These are phyloP conservation scores for Drosophila pseudotalamancana DNA, from an alignment of 2,888 invertebrate genomes.

Conservation along the genomic window DNA sequence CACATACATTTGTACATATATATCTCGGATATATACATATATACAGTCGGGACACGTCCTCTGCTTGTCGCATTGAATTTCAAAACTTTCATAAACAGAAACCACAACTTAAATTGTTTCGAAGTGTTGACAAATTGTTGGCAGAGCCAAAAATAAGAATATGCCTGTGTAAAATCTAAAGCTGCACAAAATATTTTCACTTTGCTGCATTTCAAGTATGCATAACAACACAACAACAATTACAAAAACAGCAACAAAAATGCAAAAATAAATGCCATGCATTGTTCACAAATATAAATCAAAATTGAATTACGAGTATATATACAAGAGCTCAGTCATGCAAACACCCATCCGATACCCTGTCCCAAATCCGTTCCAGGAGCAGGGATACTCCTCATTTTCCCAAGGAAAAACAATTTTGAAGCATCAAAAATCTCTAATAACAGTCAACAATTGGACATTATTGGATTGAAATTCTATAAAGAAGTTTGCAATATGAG, in stretches of 20 bases:
- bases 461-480: constrained; percentile 62
- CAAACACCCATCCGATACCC: constrained; percentile 18
- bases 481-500: constrained; percentile 69
- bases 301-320: constrained; percentile 52
- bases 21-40: background rate
- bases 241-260: background rate
- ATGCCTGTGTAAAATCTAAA: constrained; percentile 19
- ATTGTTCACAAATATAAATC: constrained; percentile 64
- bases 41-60: background rate
- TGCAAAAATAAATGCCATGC: constrained; percentile 13
- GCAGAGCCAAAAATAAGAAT: constrained; percentile 28
- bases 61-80: constrained; percentile 20
- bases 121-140: constrained; percentile 55
- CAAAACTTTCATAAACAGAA: constrained; percentile 26
- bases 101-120: constrained; percentile 47
- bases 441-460: constrained; percentile 50
- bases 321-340: constrained; percentile 33
- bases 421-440: constrained; percentile 35
- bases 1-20: background rate
- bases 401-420: constrained; percentile 23
- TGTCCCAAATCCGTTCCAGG: background rate
- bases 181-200: constrained; percentile 29
- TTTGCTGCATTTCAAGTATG: constrained; percentile 31
- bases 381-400: background rate
- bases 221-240: background rate